Conservation (phyloP, 2,113 vertebrate genomes). For the Bothrops jararaca region DNA sequence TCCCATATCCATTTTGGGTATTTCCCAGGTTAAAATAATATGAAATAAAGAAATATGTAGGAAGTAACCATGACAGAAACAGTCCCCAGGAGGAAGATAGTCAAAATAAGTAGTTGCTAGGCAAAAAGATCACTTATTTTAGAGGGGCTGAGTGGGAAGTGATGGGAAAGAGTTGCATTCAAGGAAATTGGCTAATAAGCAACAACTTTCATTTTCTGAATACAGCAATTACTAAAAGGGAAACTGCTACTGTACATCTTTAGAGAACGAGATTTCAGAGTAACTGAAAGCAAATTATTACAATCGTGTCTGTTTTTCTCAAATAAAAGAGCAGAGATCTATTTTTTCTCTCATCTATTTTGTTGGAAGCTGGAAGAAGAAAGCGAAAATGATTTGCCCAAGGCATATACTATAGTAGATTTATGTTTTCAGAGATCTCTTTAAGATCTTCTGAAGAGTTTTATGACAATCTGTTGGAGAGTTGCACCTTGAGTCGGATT, state of each 20-base stretch:
- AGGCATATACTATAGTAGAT: not conserved
- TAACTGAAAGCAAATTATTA: not conserved
- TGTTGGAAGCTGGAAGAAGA: not conserved
- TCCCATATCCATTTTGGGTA: not conserved
- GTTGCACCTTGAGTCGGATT: not conserved
- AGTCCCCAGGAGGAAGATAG: not conserved
- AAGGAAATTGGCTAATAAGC: not conserved
- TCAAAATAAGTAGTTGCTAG: not conserved
- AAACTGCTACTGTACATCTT: not conserved
- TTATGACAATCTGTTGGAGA: not conserved
- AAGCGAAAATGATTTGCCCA: not conserved
- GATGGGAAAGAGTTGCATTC: not conserved
- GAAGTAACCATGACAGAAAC: not conserved
- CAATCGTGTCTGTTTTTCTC: not conserved
- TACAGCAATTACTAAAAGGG: not conserved
- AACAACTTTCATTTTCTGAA: not conserved
- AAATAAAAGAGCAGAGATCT: not conserved
- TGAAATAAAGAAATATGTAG: not conserved
- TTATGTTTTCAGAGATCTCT: not conserved
- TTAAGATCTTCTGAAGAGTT: not conserved
- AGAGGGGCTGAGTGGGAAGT: not conserved
- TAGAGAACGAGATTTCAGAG: not conserved
- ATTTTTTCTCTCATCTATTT: not conserved
- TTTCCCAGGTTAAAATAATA: not conserved
- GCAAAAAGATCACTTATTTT: not conserved